Conservation (phyloP, 2,888 invertebrate genomes). For the Thecocarcelia acutangulata region DNA sequence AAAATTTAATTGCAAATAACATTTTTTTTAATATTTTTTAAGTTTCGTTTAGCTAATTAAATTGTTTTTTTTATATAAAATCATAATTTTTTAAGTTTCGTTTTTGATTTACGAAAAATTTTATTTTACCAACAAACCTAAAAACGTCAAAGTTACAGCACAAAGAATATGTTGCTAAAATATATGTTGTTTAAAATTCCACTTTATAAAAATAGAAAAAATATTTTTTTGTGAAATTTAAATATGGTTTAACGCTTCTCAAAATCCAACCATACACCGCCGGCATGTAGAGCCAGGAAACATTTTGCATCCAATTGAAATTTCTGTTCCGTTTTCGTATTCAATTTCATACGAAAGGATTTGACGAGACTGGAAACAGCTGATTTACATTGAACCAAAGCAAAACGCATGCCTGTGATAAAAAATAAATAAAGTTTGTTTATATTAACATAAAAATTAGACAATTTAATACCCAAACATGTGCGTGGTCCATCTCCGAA, state of each 20-base stretch:
- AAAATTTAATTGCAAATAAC: too few species aligned
- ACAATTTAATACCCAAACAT: slow-evolving; percentile 74
- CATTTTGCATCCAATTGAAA: slow-evolving; percentile 74
- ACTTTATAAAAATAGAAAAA: too few species aligned
- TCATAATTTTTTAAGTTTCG: too few species aligned
- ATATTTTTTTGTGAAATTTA: neutral
- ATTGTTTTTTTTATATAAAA: too few species aligned
- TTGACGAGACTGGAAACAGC: slow-evolving; percentile 75
- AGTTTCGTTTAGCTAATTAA: too few species aligned
- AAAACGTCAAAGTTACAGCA: too few species aligned
- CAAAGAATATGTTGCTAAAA: too few species aligned
- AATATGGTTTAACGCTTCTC: slow-evolving; percentile 40
- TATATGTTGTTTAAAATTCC: too few species aligned
- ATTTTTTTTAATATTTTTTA: too few species aligned
- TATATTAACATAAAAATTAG: neutral
- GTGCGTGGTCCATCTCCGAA: slow-evolving; percentile 81
- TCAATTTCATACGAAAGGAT: slow-evolving; percentile 73
- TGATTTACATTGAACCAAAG: slow-evolving; percentile 76
- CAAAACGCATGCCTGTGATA: slow-evolving; percentile 74
- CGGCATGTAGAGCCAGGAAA: slow-evolving; percentile 75
- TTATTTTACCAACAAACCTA: too few species aligned
- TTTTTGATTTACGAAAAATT: too few species aligned
- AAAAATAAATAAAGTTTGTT: slow-evolving; percentile 2
- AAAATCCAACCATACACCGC: slow-evolving; percentile 79
- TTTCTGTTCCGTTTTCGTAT: slow-evolving; percentile 73